These are phyloP conservation scores for Liposcelis brunnea DNA, from an alignment of 2,888 invertebrate genomes.

Conservation along the genomic window DNA sequence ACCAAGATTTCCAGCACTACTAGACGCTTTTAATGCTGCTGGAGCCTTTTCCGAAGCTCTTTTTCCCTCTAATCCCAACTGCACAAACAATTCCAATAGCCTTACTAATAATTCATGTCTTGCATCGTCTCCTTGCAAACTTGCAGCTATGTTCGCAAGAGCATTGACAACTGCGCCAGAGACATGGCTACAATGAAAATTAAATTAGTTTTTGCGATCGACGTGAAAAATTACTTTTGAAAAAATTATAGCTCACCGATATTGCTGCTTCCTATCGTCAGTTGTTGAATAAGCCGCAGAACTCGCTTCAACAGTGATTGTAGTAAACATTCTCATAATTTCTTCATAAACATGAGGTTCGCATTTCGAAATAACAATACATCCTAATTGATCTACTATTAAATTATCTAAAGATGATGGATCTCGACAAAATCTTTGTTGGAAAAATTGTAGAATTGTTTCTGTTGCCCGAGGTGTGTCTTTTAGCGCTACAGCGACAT, in stretches of 20 bases:
- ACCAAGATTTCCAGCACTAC: constrained; percentile 92
- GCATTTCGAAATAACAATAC: constrained; percentile 91
- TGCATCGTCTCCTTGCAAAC: constrained; percentile 72
- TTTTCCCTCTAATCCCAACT: constrained; percentile 92
- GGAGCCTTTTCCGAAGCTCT: constrained; percentile 85
- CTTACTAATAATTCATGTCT: constrained; percentile 73
- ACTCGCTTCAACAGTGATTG: constrained; percentile 85
- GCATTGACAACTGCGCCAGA: constrained; percentile 93
- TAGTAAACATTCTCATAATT: constrained; percentile 95
- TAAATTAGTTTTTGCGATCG: background rate
- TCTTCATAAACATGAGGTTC: constrained; percentile 68
- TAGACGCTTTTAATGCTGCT: constrained; percentile 57
- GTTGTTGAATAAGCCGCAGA: constrained; percentile 51
- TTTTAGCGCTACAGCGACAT: constrained; percentile 86
- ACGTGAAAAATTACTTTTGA: constrained; percentile 4
- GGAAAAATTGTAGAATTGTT: constrained; percentile 90
- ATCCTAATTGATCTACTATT: constrained; percentile 94
- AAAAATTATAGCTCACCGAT: constrained; percentile 24
- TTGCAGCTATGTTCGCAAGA: constrained; percentile 87
- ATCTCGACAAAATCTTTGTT: constrained; percentile 82
- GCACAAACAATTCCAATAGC: constrained; percentile 89
- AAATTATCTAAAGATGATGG: constrained; percentile 83
- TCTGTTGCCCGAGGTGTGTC: constrained; percentile 88
- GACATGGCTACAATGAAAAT: constrained; percentile 49
- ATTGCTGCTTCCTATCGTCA: constrained; percentile 41